Conservation (phyloP, 2,888 invertebrate genomes). For the Hymenopus coronatus region DNA sequence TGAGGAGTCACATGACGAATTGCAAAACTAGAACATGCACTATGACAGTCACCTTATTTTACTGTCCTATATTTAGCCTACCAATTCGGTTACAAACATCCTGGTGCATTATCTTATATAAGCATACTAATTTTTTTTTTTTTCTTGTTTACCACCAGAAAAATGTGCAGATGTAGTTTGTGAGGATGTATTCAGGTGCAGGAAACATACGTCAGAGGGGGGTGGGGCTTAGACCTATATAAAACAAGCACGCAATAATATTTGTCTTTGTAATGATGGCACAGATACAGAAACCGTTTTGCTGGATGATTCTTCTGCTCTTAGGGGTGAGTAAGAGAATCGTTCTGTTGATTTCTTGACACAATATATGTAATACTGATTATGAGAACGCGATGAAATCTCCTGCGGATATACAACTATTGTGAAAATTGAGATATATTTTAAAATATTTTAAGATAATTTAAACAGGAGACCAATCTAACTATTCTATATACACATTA, state of each 20-base stretch:
- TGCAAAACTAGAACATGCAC: no score
- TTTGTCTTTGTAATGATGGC: neutral
- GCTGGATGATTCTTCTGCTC: neutral
- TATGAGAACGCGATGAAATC: no score
- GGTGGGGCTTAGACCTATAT: neutral
- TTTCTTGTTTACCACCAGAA: neutral
- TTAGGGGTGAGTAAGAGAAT: neutral
- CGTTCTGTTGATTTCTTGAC: no score
- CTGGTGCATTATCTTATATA: neutral
- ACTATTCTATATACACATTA: no score
- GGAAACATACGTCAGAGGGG: neutral
- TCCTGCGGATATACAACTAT: no score
- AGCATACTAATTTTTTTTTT: neutral
- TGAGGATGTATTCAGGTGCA: neutral
- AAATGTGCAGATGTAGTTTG: neutral
- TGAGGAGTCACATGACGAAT: no score
- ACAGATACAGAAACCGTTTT: neutral
- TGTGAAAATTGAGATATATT: no score
- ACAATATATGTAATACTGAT: no score
- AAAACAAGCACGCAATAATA: neutral
- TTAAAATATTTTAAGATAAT: no score
- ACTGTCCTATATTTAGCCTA: neutral
- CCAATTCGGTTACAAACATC: neutral
- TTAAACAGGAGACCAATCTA: no score
- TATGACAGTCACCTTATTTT: no score